Evolutionary conservation across 2,888 invertebrate genomes (phyloP).

Genomic region (Neoitamus cyanurus): DNA sequence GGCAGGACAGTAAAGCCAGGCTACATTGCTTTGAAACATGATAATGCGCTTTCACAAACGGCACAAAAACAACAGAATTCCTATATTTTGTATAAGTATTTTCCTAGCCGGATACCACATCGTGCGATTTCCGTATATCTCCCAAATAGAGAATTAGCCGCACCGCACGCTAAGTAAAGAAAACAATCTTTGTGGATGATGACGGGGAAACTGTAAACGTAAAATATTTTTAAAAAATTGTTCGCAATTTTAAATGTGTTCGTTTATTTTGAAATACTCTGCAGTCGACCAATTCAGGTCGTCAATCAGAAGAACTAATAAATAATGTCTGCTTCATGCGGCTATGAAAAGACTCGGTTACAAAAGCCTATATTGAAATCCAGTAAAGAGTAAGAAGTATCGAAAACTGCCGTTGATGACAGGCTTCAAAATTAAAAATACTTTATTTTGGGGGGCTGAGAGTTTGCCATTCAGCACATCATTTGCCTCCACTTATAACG

Average conservation of each 20-base stretch:
- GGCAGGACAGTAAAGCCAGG: too few relatives aligned
- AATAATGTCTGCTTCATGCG: neutral
- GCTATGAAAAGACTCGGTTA: neutral
- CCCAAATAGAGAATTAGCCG: neutral
- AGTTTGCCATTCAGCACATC: conserved; percentile 11
- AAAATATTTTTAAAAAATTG: neutral
- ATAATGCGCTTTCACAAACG: too few relatives aligned
- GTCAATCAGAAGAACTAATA: neutral
- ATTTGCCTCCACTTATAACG: conserved; percentile 17
- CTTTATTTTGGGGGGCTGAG: neutral
- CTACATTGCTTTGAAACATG: too few relatives aligned
- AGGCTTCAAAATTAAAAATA: conserved; percentile 5
- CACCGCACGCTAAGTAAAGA: neutral
- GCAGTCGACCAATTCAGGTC: neutral
- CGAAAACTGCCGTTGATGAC: neutral
- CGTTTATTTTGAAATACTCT: neutral
- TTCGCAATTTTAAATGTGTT: neutral
- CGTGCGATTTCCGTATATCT: neutral
- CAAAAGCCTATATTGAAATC: neutral
- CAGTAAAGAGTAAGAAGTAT: neutral
- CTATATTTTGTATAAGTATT: neutral
- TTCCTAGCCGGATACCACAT: neutral
- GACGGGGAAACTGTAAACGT: neutral
- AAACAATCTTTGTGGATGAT: neutral
- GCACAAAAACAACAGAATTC: neutral